Percentiles rank a stretch among this genome's conserved stretches.
These are phyloP conservation scores for Eudorcas thomsonii DNA, from an alignment of 2,113 vertebrate genomes.

Conservation along the genomic window DNA sequence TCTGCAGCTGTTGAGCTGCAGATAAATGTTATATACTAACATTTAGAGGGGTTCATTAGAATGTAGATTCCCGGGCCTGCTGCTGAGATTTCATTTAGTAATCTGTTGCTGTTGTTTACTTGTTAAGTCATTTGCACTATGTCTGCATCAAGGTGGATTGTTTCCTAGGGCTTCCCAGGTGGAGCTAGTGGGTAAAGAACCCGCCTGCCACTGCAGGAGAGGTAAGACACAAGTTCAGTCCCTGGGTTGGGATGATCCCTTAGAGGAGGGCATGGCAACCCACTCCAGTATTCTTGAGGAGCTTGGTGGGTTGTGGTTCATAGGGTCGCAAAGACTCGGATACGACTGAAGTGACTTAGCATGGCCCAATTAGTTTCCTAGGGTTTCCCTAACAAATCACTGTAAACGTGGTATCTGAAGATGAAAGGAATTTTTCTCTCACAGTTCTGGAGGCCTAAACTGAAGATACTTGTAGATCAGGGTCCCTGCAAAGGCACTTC, in stretches of 20 bases:
- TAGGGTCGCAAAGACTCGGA: neutral
- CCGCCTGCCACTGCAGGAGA: neutral
- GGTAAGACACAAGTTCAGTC: neutral
- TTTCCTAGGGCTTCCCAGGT: neutral
- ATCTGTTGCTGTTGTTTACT: neutral
- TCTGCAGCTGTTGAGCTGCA: neutral
- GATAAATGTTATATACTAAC: neutral
- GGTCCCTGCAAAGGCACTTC: neutral
- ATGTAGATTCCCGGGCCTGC: neutral
- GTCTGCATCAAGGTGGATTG: neutral
- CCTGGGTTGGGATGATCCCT: neutral
- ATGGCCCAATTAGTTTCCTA: neutral
- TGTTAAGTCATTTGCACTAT: neutral
- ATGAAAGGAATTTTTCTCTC: neutral
- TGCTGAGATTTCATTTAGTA: neutral
- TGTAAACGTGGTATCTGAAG: neutral
- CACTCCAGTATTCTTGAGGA: neutral
- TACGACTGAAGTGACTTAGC: neutral
- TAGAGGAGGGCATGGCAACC: neutral
- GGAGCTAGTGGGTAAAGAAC: neutral
- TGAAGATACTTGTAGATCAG: neutral
- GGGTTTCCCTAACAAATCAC: neutral
- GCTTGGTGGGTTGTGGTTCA: fast-evolving
- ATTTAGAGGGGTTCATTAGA: neutral
- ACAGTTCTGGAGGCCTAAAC: neutral